Percentiles rank a stretch among this genome's conserved stretches.
Conservation (phyloP, 2,113 vertebrate species). For the Vidua macroura region DNA sequence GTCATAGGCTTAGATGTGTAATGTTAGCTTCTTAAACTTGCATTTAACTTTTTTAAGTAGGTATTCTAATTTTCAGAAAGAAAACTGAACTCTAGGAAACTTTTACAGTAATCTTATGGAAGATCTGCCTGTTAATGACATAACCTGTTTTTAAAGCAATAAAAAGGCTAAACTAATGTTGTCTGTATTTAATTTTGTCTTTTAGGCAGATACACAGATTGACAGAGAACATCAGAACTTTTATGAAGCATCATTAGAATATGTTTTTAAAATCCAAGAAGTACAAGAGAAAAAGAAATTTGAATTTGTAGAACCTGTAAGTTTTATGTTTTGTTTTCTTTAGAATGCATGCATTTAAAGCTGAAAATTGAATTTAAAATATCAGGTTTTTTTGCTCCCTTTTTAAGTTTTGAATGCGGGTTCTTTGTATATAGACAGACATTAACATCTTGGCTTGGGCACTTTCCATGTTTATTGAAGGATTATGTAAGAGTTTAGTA, state of each 20-base stretch:
- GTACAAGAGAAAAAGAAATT: constrained; percentile 99
- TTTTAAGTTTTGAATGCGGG: neutral
- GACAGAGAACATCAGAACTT: constrained; percentile 95
- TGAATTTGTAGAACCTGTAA: constrained; percentile 98
- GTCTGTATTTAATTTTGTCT: constrained; percentile 40
- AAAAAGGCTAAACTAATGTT: neutral
- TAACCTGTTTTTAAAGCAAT: neutral
- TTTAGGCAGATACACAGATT: constrained; percentile 91
- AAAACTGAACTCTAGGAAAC: neutral
- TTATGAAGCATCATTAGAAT: constrained; percentile 94
- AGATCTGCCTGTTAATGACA: neutral
- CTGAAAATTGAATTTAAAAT: neutral
- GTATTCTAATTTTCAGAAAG: neutral
- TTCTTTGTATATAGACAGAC: neutral
- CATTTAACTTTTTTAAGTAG: neutral
- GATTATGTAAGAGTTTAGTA: constrained; percentile 5
- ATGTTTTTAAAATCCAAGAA: constrained; percentile 98
- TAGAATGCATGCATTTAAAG: neutral
- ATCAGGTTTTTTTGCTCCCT: neutral
- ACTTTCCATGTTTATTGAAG: constrained; percentile 8
- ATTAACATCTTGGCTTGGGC: neutral
- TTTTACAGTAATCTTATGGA: neutral
- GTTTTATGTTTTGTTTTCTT: constrained; percentile 16
- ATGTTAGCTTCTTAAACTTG: neutral
- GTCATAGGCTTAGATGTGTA: neutral